Evolutionary conservation across 2,797 vertebrate genomes (phyloP), one percentile per base, ranked within the genome.

Genomic region (Enteromius treurensis): DNA sequence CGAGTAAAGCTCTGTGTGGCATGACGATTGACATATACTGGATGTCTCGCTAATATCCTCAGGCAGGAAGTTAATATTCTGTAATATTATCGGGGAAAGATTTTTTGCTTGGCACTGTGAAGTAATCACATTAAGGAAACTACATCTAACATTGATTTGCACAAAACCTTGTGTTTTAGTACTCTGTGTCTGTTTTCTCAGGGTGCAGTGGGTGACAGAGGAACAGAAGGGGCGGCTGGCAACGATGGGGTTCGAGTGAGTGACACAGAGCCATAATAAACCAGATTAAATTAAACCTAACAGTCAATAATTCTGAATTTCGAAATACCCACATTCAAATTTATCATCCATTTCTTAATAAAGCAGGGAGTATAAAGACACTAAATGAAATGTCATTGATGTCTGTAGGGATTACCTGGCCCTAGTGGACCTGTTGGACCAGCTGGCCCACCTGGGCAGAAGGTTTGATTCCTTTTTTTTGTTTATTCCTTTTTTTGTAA

Each of bases 241-340:
- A 96, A 96, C 0, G 98, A 99, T 1, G 98, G 98, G 4, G 94
- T 95, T 15, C 94, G 97, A 90, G 98, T 99, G 91, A 97, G 98
- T 96, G 5, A 87, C n/a, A 9, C 62, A 14, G 3, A 51, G 47
- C 4, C 17, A 49, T 37, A 23, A 32, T 58, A 68, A 45, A 67
- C 29, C 23, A 2, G 11, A 79, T 13, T 3, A 32, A 78, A 65
- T 34, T 37, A 1, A 37, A 53, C 32, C 77, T 68, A 51, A 4
- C 47, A 69, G 19, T 62, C 37, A 60, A 81, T 62, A 15, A 26
- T 34, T 79, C 29, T 67, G 21, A 67, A 49, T 34, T 5, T 0
- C 15, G 14, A 80, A 55, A 58, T 51, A 51, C 37, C 21, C 53
- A 60, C 3, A 60, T 42, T 77, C 32, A 23, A 3, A 67, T 79